A percentile compares a stretch with the other conserved stretches of the same genome.
Evolutionary conservation across 2,888 invertebrate species (phyloP).

Genomic region (Boloria selene): DNA sequence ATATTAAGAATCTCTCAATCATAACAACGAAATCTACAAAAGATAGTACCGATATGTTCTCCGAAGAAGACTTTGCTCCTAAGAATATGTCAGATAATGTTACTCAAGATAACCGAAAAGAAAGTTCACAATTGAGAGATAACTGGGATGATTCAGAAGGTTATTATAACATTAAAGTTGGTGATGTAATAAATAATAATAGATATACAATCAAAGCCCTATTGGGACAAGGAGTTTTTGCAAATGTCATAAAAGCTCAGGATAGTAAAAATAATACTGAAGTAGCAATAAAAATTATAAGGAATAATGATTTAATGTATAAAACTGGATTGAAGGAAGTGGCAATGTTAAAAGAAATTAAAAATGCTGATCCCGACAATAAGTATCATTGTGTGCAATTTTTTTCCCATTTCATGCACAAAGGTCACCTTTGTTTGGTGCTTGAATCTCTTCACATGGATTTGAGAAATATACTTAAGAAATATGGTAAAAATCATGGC

Average conservation of each 20-base stretch:
- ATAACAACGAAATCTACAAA: slow-evolving; percentile 58
- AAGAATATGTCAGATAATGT: slow-evolving; percentile 68
- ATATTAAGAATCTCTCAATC: slow-evolving; percentile 12
- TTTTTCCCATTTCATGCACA: slow-evolving; percentile 97
- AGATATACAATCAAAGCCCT: slow-evolving; percentile 97
- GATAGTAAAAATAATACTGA: slow-evolving; percentile 91
- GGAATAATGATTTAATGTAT: slow-evolving; percentile 99
- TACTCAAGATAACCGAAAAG: slow-evolving; percentile 64
- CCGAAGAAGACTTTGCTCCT: slow-evolving; percentile 92
- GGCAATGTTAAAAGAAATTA: slow-evolving; percentile 94
- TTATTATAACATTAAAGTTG: slow-evolving; percentile 96
- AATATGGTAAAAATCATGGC: slow-evolving; percentile 97
- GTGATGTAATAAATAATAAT: slow-evolving; percentile 90
- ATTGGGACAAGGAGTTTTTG: slow-evolving; percentile 99
- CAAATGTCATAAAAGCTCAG: slow-evolving; percentile 96
- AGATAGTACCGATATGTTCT: slow-evolving; percentile 93
- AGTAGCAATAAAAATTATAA: slow-evolving; percentile 98
- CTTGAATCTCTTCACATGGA: slow-evolving; percentile 98
- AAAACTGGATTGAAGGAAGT: slow-evolving; percentile 98
- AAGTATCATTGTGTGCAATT: slow-evolving; percentile 95
- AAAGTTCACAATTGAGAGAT: slow-evolving; percentile 95
- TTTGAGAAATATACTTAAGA: slow-evolving; percentile 94
- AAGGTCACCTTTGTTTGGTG: slow-evolving; percentile 98
- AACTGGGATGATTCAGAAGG: slow-evolving; percentile 99
- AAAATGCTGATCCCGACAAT: slow-evolving; percentile 97